Conservation (phyloP, 2,888 invertebrate genomes). For the Trichopoda pennipes region DNA sequence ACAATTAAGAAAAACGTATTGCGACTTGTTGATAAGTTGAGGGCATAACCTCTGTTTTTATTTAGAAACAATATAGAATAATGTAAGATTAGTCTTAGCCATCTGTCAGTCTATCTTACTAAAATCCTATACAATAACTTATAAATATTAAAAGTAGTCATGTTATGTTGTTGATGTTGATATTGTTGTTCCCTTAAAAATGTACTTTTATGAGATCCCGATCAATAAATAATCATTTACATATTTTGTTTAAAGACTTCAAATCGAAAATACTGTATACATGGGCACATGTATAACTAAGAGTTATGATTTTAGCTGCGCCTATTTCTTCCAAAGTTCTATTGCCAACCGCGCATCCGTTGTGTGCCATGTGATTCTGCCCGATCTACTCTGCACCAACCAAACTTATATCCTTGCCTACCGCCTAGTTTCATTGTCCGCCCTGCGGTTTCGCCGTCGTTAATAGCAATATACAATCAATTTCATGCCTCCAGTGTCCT, state of each 20-base stretch:
- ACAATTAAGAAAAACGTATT: conserved; percentile 30
- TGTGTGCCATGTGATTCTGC: too few relatives aligned
- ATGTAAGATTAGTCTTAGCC: conserved; percentile 19
- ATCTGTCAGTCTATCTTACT: conserved; percentile 1
- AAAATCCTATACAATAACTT: conserved; percentile 21
- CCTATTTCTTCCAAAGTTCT: too few relatives aligned
- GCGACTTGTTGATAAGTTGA: conserved; percentile 36
- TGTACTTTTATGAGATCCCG: conserved; percentile 20
- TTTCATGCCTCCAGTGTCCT: too few relatives aligned
- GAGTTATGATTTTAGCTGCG: too few relatives aligned
- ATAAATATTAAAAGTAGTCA: background rate
- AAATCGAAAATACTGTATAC: background rate
- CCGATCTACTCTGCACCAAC: too few relatives aligned
- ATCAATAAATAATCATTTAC: conserved; percentile 14
- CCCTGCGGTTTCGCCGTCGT: too few relatives aligned
- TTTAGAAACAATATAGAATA: conserved; percentile 38
- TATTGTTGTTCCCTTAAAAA: conserved; percentile 1
- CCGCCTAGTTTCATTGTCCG: too few relatives aligned
- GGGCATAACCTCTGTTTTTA: conserved; percentile 45
- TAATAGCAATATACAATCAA: too few relatives aligned
- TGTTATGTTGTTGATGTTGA: background rate
- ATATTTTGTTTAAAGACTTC: background rate
- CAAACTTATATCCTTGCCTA: too few relatives aligned
- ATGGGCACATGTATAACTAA: background rate
- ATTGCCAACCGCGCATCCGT: too few relatives aligned